These are phyloP conservation scores for Nemurella pictetii DNA, from an alignment of 2,888 invertebrate species.

Conservation along the genomic window DNA sequence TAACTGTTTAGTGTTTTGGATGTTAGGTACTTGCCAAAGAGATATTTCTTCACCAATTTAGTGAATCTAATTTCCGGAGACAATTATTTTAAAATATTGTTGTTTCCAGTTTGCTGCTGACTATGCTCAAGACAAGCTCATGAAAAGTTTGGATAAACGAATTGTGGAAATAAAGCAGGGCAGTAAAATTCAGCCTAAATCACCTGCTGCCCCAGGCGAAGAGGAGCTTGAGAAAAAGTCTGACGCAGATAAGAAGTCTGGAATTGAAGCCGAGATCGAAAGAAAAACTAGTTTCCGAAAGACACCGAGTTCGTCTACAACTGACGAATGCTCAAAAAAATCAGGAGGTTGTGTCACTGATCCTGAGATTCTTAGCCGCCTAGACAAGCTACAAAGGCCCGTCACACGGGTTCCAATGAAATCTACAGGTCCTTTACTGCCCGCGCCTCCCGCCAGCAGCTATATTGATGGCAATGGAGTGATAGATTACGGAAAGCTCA, in stretches of 20 bases:
- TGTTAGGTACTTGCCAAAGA: neutral
- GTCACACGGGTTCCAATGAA: slow-evolving; percentile 62
- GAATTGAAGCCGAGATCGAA: slow-evolving; percentile 52
- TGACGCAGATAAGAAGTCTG: slow-evolving; percentile 51
- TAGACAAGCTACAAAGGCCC: slow-evolving; percentile 62
- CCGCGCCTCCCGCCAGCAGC: slow-evolving; percentile 57
- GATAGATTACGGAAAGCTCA: slow-evolving; percentile 77
- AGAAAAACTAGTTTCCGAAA: slow-evolving; percentile 69
- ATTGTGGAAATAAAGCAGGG: slow-evolving; percentile 70
- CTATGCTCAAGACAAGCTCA: slow-evolving; percentile 85
- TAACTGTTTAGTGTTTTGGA: neutral
- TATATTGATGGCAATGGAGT: slow-evolving; percentile 72
- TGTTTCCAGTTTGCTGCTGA: slow-evolving; percentile 77
- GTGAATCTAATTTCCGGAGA: neutral
- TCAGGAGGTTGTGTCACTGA: slow-evolving; percentile 64
- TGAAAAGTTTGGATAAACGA: slow-evolving; percentile 77
- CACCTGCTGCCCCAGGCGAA: slow-evolving; percentile 32
- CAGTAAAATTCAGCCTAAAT: neutral
- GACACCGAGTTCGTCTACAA: slow-evolving; percentile 56
- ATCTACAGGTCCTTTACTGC: slow-evolving; percentile 47
- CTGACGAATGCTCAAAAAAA: slow-evolving; percentile 56
- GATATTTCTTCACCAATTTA: neutral
- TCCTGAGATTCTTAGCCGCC: slow-evolving; percentile 65
- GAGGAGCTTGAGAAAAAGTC: slow-evolving; percentile 47
- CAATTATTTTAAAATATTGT: slow-evolving; percentile 34